phyloP scores from a whole-genome alignment of 2,113 vertebrate species.

The Speoplatyrhinus poulsoni region DNA sequence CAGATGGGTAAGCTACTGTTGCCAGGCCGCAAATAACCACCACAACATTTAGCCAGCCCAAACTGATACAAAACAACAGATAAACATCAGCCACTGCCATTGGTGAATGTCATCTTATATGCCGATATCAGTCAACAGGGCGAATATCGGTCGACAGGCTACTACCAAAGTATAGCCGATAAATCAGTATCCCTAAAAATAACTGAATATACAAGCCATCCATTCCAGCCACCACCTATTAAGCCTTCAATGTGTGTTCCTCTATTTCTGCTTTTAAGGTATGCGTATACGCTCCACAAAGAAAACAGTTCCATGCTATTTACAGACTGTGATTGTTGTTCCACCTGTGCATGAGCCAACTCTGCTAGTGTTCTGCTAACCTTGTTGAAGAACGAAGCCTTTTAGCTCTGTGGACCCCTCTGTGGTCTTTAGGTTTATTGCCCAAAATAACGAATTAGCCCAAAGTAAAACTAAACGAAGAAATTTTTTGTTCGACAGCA shows the following conservation, averaged over 20 bases:
- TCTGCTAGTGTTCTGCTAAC: background rate
- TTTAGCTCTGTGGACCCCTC: background rate
- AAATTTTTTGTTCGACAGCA: too few relatives aligned
- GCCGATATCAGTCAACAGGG: too few relatives aligned
- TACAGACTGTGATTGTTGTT: conserved; percentile 20
- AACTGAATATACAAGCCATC: too few relatives aligned
- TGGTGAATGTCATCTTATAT: too few relatives aligned
- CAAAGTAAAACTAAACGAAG: background rate
- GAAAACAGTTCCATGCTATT: conserved; percentile 12
- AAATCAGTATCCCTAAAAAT: too few relatives aligned
- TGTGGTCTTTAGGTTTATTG: background rate
- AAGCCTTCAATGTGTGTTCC: conserved; percentile 14
- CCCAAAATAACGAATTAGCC: background rate
- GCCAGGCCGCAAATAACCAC: too few relatives aligned
- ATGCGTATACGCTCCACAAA: background rate
- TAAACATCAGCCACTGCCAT: too few relatives aligned
- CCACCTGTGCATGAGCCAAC: conserved; percentile 16
- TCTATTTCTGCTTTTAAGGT: conserved; percentile 16
- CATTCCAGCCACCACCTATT: conserved; percentile 21
- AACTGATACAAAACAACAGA: too few relatives aligned
- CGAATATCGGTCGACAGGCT: too few relatives aligned
- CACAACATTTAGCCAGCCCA: too few relatives aligned
- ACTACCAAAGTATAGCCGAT: too few relatives aligned
- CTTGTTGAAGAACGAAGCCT: background rate
- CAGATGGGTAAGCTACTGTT: too few relatives aligned